Percentiles rank a stretch among this genome's conserved stretches.
phyloP scores from a whole-genome alignment of 37 sponge, comb jelly and placozoan species.

The Tethya wilhelma region DNA sequence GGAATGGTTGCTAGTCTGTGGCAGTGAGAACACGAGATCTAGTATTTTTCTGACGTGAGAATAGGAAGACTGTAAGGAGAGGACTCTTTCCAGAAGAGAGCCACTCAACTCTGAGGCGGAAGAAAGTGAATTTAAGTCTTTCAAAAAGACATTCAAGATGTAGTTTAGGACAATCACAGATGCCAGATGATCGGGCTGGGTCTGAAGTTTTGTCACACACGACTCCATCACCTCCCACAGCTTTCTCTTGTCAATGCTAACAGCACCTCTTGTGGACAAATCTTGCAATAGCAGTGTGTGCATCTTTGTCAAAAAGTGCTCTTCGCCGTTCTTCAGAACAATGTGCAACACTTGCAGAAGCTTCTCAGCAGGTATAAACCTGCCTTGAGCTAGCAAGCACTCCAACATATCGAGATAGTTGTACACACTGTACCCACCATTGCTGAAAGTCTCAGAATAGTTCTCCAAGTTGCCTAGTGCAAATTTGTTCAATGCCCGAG shows the following conservation, averaged over 20 bases:
- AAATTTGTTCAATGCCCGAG: background rate
- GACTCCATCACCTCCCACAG: no score
- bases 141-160: slow-evolving; percentile 4
- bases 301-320: background rate
- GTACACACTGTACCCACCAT: background rate
- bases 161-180: slow-evolving; percentile 5
- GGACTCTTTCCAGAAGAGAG: background rate
- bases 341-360: background rate
- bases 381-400: background rate
- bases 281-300: background rate
- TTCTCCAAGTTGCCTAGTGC: background rate
- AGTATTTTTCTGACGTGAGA: background rate
- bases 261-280: background rate
- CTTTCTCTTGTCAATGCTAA: no score
- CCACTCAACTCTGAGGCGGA: background rate
- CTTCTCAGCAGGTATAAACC: background rate
- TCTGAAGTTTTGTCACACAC: no score
- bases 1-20: no score
- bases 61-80: background rate
- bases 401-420: background rate
- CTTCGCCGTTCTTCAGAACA: no score
- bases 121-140: background rate
- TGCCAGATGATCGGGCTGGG: background rate
- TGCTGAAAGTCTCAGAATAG: background rate
- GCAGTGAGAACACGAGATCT: background rate